Conservation (phyloP, 2,888 invertebrate species). For the Platynereis dumerilii region DNA sequence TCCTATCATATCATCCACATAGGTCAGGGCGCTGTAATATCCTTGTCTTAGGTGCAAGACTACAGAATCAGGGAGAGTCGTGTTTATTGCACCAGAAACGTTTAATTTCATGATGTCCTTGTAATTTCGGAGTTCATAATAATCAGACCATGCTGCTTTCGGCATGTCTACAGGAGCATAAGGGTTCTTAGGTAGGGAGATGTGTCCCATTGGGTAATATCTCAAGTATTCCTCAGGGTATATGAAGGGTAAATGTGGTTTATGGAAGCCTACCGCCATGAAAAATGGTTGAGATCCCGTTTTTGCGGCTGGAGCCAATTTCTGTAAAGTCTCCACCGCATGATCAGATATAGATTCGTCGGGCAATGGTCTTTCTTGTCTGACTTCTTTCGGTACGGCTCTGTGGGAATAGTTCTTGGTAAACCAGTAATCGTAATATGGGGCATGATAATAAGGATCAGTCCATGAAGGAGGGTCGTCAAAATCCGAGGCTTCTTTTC, state of each 20-base stretch:
- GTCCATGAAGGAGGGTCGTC: slow-evolving; percentile 47
- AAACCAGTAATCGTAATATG: slow-evolving; percentile 21
- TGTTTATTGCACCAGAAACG: slow-evolving; percentile 40
- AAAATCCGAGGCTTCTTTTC: slow-evolving; percentile 65
- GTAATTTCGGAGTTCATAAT: slow-evolving; percentile 39
- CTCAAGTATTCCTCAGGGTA: slow-evolving; percentile 35
- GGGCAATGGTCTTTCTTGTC: slow-evolving; percentile 31
- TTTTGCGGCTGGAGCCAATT: slow-evolving; percentile 18
- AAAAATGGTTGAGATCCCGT: slow-evolving; percentile 37
- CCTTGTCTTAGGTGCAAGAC: slow-evolving; percentile 29
- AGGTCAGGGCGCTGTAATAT: slow-evolving; percentile 31
- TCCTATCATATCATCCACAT: slow-evolving; percentile 32
- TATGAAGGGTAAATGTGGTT: slow-evolving; percentile 41
- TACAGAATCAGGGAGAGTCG: slow-evolving; percentile 40
- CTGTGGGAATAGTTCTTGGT: slow-evolving; percentile 10
- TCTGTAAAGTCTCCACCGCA: slow-evolving; percentile 27
- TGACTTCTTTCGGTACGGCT: slow-evolving; percentile 35
- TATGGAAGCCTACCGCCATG: slow-evolving; percentile 40
- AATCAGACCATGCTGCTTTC: slow-evolving; percentile 41
- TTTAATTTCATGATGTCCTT: slow-evolving; percentile 37
- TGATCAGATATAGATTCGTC: slow-evolving; percentile 32
- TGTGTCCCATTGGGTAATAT: slow-evolving; percentile 29
- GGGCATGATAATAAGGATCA: slow-evolving; percentile 38
- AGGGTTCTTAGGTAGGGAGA: slow-evolving; percentile 39
- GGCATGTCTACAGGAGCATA: slow-evolving; percentile 44